Base-by-base conservation (phyloP, 2,888 invertebrate species). In the Parapristionchus giblindavisi region DNA sequence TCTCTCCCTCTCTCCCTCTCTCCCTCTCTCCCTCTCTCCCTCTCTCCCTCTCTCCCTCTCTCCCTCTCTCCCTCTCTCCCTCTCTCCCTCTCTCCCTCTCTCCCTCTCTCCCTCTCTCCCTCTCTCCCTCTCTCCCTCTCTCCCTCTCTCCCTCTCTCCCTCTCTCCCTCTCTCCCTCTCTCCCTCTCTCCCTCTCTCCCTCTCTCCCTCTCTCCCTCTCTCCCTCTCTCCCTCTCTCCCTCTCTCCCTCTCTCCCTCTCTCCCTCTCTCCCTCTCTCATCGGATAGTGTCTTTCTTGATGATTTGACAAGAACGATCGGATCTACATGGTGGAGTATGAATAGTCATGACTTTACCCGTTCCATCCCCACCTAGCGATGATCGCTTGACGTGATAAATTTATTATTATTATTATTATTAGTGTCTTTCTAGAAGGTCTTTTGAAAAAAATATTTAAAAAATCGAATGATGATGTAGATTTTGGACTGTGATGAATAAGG, bases 161-260 rank as follows among this genome's bases (percentile, higher is more conserved):
- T 58, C 58, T 58, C 58, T 58, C 32, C 29, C 58, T 27, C 58
- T 58, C 58, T 4, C 21, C 24, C 58, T 58, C 29, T 27, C 58
- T 24, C 29, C 6, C 58, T 58, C 11, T 27, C 24, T 24, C 58
- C 34, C 29, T 58, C 58, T 27, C 58, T 58, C 11, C 34, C 58
- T 17, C 58, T 58, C 29, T 27, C 29, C 34, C 58, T 58, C 58
- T 27, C 58, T 58, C 58, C 24, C 21, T n/a, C 17, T 63, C 43
- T 36, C 65, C 40, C 6, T 32, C 43, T 8, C 24, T 36, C 65
- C 24, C 36, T 24, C 24, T 24, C 36, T 11, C 65, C 24, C 38
- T 40, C 32, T n/a, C 58, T 27, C 8, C 6, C 58, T 58, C 29
- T 24, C 29, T 27, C 58, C 21, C 29, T 58, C 58, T 21, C 34